Conservation (phyloP, 2,888 invertebrate species). For the Drosophila bunnanda region DNA sequence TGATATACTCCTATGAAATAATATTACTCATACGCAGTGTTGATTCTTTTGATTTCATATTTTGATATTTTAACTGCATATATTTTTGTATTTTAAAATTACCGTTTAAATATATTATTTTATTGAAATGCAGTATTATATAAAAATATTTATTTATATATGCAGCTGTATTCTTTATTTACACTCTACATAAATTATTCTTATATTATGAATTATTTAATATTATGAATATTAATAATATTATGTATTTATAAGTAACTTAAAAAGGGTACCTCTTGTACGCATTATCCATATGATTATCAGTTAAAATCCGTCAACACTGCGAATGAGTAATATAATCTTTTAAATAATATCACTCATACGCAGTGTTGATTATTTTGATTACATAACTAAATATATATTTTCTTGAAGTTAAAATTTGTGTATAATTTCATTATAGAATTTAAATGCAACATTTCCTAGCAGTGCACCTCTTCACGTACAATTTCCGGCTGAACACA, state of each 20-base stretch:
- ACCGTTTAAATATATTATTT: too few species aligned
- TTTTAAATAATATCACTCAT: not conserved
- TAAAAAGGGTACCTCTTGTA: not conserved
- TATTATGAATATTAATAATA: too few species aligned
- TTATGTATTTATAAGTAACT: too few species aligned
- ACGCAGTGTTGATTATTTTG: not conserved
- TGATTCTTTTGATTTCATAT: too few species aligned
- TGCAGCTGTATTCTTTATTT: too few species aligned
- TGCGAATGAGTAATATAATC: not conserved
- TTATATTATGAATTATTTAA: too few species aligned
- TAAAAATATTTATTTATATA: too few species aligned
- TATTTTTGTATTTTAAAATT: too few species aligned
- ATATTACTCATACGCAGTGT: too few species aligned
- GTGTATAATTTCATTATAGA: not conserved
- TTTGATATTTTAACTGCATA: not conserved
- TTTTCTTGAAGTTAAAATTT: not conserved
- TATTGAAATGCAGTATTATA: too few species aligned
- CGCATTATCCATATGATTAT: too few species aligned
- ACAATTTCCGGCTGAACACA: conserved; percentile 83
- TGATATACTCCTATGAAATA: not conserved
- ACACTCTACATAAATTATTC: too few species aligned
- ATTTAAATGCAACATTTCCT: not conserved
- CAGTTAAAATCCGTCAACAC: not conserved
- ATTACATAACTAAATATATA: not conserved
- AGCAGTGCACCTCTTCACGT: conserved; percentile 66